Evolutionary conservation across 1,140 invertebrate species (phyloP), one percentile per base, ranked within the genome.

Genomic region (Pomacea maculata): DNA sequence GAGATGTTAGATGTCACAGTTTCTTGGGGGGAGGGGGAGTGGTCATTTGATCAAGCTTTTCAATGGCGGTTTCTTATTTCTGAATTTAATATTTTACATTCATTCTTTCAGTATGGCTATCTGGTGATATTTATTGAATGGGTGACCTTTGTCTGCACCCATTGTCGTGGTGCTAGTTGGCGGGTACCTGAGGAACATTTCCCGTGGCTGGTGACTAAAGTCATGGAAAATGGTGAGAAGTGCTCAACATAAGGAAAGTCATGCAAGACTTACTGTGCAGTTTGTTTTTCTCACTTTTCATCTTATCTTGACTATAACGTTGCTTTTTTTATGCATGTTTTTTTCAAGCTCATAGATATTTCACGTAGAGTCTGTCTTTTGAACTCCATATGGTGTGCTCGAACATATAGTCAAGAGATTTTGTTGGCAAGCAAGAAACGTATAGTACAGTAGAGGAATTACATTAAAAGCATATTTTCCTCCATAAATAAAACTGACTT

Each of bases 131-230:
- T 86, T 68, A 65, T 88, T 25, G 88, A 89, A 80, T 89, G 88
- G 88, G 17, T 88, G 75, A 88, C 88, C 19, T 89, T 89, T 85
- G 83, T 89, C 5, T 82, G 80, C 67, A 89, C 88, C 14, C 88
- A 89, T 57, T 79, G 70, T 57, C 82, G 84, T 80, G 88, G 88
- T 29, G 29, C 87, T 25, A 77, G 86, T 63, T 89, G 88, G 88
- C 87, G 86, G 77, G 84, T 81, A 65, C 78, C 88, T 21, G 84
- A 87, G 76, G 82, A 86, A 45, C 83, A 87, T 55, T 88, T 88
- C 61, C 88, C 88, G 57, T n/a, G 65, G 21, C 75, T 89, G 45
- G 88, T 87, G 61, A 85, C 83, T 73, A 78, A 82, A 25, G 88
- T 89, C 10, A 89, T 89, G 88, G 84, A 79, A 19, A 87, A 87